Percentiles rank a stretch among this genome's conserved stretches.
These are phyloP conservation scores for Scaptodrosophila latifasciaeformis DNA, from an alignment of 2,888 invertebrate genomes.

Conservation along the genomic window DNA sequence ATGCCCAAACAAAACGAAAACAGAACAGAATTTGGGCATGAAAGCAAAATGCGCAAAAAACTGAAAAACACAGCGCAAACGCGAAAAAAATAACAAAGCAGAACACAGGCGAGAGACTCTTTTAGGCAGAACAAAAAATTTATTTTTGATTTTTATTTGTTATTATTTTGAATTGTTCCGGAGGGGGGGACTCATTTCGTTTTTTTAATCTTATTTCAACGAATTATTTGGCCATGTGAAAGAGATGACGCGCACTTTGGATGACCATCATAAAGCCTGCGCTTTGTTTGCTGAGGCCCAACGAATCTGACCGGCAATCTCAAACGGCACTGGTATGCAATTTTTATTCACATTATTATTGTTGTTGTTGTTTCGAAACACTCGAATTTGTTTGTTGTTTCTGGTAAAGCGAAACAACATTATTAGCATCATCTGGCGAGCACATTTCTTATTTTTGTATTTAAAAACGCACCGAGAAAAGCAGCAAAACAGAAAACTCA, in stretches of 20 bases:
- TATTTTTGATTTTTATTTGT: neutral
- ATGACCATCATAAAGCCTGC: too few species aligned
- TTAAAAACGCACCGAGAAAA: conserved; percentile 20
- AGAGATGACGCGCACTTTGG: too few species aligned
- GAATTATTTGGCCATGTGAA: too few species aligned
- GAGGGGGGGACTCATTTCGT: too few species aligned
- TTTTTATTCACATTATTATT: too few species aligned
- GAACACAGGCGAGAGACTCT: conserved; percentile 31
- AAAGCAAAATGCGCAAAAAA: conserved; percentile 59
- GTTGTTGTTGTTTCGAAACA: conserved; percentile 37
- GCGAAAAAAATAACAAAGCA: conserved; percentile 41
- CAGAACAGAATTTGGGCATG: conserved; percentile 35
- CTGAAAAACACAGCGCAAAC: conserved; percentile 60
- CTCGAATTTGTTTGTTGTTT: too few species aligned
- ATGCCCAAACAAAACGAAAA: neutral
- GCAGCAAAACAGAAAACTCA: conserved; percentile 12
- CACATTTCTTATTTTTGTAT: conserved; percentile 38
- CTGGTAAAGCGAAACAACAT: too few species aligned
- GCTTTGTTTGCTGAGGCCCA: neutral
- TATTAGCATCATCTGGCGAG: conserved; percentile 48
- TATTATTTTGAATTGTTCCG: too few species aligned
- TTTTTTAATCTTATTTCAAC: too few species aligned
- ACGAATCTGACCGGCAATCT: too few species aligned
- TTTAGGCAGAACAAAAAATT: conserved; percentile 6
- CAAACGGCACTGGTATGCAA: too few species aligned